These are phyloP conservation scores for Tenthredo distinguenda DNA, from an alignment of 2,888 invertebrate species.

Conservation along the genomic window DNA sequence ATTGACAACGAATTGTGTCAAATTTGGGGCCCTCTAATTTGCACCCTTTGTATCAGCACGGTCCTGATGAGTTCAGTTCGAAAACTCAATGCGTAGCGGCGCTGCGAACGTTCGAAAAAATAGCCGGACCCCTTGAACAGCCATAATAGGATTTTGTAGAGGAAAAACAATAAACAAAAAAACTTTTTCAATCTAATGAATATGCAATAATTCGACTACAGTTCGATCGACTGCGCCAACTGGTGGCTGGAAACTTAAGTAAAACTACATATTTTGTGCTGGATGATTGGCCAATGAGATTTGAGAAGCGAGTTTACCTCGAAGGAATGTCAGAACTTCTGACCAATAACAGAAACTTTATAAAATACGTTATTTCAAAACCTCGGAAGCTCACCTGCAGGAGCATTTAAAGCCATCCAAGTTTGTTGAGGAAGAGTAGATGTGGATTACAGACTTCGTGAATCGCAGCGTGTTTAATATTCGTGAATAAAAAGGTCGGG, in stretches of 20 bases:
- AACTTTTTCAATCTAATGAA: conserved; percentile 7
- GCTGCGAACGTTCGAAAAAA: too few relatives aligned
- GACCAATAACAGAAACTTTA: neutral
- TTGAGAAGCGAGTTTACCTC: neutral
- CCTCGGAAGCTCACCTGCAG: conserved; percentile 17
- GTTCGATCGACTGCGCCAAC: neutral
- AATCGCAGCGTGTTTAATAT: neutral
- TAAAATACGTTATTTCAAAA: conserved; percentile 47
- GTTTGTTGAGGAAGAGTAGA: neutral
- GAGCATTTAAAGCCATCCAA: conserved; percentile 7
- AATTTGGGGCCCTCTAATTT: too few relatives aligned
- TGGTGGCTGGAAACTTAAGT: neutral
- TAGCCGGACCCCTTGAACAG: too few relatives aligned
- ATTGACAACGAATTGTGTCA: too few relatives aligned
- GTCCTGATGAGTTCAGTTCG: too few relatives aligned
- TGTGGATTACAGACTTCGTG: neutral
- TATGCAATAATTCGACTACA: neutral
- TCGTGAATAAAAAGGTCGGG: neutral
- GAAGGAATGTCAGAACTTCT: neutral
- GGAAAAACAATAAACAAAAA: neutral
- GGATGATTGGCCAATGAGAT: neutral
- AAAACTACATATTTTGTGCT: neutral
- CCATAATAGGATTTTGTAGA: neutral
- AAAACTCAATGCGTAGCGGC: too few relatives aligned
- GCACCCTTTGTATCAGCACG: too few relatives aligned